Conservation (phyloP, 2,113 vertebrate species). For the Neolamprologus ventralis region DNA sequence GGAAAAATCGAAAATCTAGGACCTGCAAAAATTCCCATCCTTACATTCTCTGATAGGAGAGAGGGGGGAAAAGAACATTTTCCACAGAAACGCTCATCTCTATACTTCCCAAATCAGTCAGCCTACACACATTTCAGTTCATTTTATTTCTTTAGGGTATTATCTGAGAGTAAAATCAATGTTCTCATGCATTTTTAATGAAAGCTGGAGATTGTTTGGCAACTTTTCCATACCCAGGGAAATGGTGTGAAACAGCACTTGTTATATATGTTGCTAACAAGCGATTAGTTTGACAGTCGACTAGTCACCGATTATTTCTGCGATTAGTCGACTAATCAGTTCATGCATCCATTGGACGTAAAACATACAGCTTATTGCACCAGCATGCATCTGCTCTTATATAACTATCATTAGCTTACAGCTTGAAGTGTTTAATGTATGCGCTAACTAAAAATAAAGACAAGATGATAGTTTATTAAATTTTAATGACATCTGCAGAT, state of each 20-base stretch:
- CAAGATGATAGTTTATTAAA: no score
- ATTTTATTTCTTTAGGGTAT: not conserved
- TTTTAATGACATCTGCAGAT: no score
- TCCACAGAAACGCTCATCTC: not conserved
- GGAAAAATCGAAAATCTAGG: not conserved
- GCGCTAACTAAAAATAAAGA: rapidly evolving
- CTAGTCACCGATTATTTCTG: not conserved
- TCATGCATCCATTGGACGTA: not conserved
- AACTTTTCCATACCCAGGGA: not conserved
- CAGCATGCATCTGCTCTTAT: not conserved
- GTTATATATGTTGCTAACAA: not conserved
- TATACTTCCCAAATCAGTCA: not conserved
- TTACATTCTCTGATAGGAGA: conserved; percentile 8
- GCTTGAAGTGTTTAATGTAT: not conserved
- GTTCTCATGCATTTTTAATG: not conserved
- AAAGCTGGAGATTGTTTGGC: not conserved
- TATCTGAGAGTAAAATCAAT: not conserved
- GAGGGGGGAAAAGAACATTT: not conserved
- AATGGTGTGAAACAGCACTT: not conserved
- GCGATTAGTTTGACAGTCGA: not conserved
- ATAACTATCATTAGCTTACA: not conserved
- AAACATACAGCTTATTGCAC: not conserved
- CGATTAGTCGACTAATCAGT: not conserved
- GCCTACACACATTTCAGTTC: not conserved
- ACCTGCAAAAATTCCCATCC: not conserved